Evolutionary conservation across 2,888 invertebrate genomes (phyloP).

Genomic region (Thecocarcelia acutangulata): DNA sequence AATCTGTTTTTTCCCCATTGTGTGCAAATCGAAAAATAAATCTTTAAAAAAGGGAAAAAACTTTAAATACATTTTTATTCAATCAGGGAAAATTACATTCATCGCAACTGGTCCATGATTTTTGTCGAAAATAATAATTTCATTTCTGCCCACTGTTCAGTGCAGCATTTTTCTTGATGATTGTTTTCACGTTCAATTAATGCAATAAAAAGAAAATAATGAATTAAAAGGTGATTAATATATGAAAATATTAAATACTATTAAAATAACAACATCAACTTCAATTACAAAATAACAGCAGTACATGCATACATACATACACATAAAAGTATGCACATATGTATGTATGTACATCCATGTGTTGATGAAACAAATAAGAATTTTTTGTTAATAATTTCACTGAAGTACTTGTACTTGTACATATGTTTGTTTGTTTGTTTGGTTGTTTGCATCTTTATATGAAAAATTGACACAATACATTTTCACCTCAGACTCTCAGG

Average conservation of each 20-base stretch:
- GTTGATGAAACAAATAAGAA: conserved; percentile 29
- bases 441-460: background rate
- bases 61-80: no score
- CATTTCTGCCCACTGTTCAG: conserved; percentile 5
- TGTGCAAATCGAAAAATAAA: no score
- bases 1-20: no score
- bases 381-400: conserved; percentile 33
- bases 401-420: background rate
- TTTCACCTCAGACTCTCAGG: conserved; percentile 30
- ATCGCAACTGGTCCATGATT: no score
- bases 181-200: conserved; percentile 54
- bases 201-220: conserved; percentile 49
- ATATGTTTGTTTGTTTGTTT: conserved; percentile 4
- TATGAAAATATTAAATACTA: conserved; percentile 47
- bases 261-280: conserved; percentile 38
- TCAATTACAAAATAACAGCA: conserved; percentile 10
- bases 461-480: conserved; percentile 23
- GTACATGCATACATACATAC: background rate
- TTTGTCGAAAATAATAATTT: no score
- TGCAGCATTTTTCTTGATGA: background rate
- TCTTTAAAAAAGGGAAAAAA: no score
- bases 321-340: background rate
- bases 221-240: conserved; percentile 66
- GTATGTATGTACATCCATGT: background rate
- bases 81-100: no score